phyloP scores from a whole-genome alignment of 64 coral and sea anemone genomes.

The Pocillopora verrucosa region DNA sequence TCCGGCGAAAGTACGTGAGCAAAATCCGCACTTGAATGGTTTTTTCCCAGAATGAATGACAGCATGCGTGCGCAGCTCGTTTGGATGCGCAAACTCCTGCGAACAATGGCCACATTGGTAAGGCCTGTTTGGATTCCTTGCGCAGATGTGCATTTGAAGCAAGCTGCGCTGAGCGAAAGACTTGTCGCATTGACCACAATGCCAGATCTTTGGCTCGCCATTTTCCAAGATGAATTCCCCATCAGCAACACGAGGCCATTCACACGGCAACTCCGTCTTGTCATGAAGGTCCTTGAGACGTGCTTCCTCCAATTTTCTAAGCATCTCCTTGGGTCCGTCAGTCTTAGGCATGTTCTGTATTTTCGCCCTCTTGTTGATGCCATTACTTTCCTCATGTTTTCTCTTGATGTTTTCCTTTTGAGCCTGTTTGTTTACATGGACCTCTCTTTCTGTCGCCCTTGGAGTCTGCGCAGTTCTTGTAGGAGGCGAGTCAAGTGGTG shows the following conservation, averaged over 20 bases:
- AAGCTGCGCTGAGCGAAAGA: constrained; percentile 43
- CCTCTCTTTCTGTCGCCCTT: neutral
- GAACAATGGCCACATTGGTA: constrained; percentile 61
- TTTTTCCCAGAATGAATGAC: constrained; percentile 56
- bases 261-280: constrained; percentile 1
- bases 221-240: constrained; percentile 27
- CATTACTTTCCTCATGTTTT: constrained; percentile 8
- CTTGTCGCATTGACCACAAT: constrained; percentile 65
- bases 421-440: neutral
- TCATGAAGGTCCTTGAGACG: neutral
- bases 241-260: constrained; percentile 32
- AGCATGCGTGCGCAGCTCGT: constrained; percentile 62
- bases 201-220: constrained; percentile 53
- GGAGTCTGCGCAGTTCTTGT: neutral
- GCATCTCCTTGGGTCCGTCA: constrained; percentile 9
- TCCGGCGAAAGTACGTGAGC: constrained; percentile 61
- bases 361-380: constrained; percentile 1
- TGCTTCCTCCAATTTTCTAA: constrained; percentile 7
- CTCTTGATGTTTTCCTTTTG: constrained; percentile 16
- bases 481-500: neutral
- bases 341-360: neutral
- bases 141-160: constrained; percentile 57
- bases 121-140: constrained; percentile 52
- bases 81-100: constrained; percentile 55
- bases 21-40: constrained; percentile 73